A percentile compares a stretch with the other conserved stretches of the same genome.
Evolutionary conservation across 2,797 vertebrate genomes (phyloP).

Genomic region (Tarsius wallacei): DNA sequence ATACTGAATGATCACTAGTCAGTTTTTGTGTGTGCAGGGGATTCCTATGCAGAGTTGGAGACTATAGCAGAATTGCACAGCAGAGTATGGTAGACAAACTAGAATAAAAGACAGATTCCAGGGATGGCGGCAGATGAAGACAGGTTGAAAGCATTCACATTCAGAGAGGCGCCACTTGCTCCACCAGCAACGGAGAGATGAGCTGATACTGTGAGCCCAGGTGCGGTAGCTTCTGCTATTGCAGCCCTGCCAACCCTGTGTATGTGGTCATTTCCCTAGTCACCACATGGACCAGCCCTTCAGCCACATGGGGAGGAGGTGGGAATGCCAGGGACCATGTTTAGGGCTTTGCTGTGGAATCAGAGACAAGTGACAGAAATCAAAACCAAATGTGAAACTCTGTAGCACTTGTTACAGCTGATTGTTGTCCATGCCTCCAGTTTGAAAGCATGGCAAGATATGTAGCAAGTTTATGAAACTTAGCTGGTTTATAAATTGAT

Average conservation of each 20-base stretch:
- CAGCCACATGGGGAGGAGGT: too few relatives aligned
- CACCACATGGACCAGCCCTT: not conserved
- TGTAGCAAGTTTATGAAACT: not conserved
- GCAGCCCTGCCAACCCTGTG: not conserved
- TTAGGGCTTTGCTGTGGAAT: not conserved
- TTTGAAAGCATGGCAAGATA: not conserved
- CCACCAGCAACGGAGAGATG: not conserved
- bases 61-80: not conserved
- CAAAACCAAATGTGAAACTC: not conserved
- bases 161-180: not conserved
- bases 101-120: not conserved
- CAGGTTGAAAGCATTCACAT: not conserved
- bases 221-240: not conserved
- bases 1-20: not conserved
- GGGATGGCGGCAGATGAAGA: not conserved
- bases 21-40: not conserved
- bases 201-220: not conserved
- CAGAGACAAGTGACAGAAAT: conserved; percentile 12
- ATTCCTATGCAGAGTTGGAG: not conserved
- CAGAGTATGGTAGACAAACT: not conserved
- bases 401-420: not conserved
- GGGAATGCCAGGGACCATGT: not conserved
- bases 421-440: not conserved
- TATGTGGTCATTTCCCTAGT: not conserved
- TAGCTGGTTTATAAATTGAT: not conserved